Evolutionary conservation across 2,113 vertebrate genomes (phyloP), one percentile per base, ranked within the genome.

Genomic region (Zeus faber): DNA sequence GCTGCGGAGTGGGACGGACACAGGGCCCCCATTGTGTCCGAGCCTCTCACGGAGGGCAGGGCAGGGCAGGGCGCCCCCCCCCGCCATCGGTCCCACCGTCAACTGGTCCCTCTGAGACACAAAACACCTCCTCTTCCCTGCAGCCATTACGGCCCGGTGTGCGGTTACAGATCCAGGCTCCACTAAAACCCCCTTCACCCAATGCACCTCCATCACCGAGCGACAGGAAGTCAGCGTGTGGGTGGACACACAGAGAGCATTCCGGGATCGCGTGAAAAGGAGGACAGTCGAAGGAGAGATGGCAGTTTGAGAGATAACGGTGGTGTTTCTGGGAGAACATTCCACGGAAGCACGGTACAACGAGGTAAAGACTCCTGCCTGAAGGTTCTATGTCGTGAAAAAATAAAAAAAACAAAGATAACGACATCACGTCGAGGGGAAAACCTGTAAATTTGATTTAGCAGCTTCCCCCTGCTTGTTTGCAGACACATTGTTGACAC

Each of bases 111-210:
- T 52, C 43, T 7, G 39, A 45, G 50, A 24, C 39, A 59, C 24
- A n/a, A 58, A 60, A 64, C 47, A 18, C 45, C n/a, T 11, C 13
- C 49, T 52, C 47, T 68, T 79, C 57, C 59, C 31, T 54, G 49
- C 44, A 54, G 40, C 40, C 24, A 58, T 54, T 53, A 51, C 39
- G n/a, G 44, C 25, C 48, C 14, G 20, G 64, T 37, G 49, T 55
- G 57, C 33, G 20, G 57, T 65, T 65, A 53, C 60, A 76, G 71
- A 61, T 68, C 66, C 62, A 59, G 53, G 44, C 53, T 69, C 59
- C 44, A 47, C 65, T 62, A 1, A 54, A 70, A 58, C 54, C 25
- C 20, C 52, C 50, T 31, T 70, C 39, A 46, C 41, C 26, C 50
- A 35, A 48, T 18, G 9, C 27, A 29, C 46, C 61, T 48, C 39